Conservation (phyloP, 2,888 invertebrate species). For the Zaprionus bogoriensis region DNA sequence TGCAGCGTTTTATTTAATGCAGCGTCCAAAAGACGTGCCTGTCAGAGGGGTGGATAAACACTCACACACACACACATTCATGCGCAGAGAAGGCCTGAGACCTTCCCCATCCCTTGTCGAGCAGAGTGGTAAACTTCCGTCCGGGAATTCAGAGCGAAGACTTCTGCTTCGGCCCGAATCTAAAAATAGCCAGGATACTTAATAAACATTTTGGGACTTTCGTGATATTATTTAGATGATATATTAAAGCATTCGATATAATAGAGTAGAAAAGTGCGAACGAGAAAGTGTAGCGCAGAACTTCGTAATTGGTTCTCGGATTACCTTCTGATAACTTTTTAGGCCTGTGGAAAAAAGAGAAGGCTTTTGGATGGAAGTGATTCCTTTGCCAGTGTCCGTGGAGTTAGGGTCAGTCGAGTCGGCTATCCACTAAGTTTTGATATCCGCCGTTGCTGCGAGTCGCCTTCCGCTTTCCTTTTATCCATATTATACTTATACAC, state of each 20-base stretch:
- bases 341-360: constrained; percentile 2
- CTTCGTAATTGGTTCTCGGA: constrained; percentile 10
- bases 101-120: too few species aligned
- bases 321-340: neutral
- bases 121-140: constrained; percentile 61
- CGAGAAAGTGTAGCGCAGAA: neutral
- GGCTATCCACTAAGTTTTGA: constrained; percentile 19
- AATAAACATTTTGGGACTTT: neutral
- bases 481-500: constrained; percentile 19
- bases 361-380: constrained; percentile 4
- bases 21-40: constrained; percentile 62
- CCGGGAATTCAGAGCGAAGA: constrained; percentile 31
- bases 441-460: neutral
- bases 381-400: neutral
- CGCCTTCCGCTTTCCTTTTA: constrained; percentile 22
- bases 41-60: constrained; percentile 5
- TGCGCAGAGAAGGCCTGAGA: neutral
- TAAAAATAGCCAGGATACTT: constrained; percentile 14
- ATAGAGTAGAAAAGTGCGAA: neutral
- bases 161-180: constrained; percentile 33
- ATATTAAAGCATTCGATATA: neutral
- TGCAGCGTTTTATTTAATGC: constrained; percentile 62
- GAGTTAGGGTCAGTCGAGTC: neutral
- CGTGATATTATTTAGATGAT: neutral
- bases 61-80: neutral